These are phyloP conservation scores for Ectropis grisescens DNA, from an alignment of 1,140 invertebrate species.

Conservation along the genomic window DNA sequence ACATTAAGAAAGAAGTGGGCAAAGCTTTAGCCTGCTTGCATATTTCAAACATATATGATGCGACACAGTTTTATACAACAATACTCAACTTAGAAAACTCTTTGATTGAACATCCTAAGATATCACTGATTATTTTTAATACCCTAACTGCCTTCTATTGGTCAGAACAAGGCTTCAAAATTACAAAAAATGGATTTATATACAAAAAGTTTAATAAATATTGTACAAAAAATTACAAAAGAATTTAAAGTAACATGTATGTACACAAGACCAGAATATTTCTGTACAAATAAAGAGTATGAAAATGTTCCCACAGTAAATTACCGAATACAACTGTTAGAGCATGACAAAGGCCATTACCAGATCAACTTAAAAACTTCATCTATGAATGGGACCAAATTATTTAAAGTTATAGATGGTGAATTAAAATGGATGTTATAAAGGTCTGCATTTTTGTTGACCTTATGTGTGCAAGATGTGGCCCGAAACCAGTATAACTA, in stretches of 20 bases:
- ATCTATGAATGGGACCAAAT: not conserved
- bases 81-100: slow-evolving; percentile 46
- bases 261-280: slow-evolving; percentile 47
- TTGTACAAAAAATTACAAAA: slow-evolving; percentile 39
- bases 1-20: no score
- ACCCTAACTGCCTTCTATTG: slow-evolving; percentile 56
- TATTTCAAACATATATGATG: slow-evolving; percentile 36
- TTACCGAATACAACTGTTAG: slow-evolving; percentile 30
- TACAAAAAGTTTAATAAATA: slow-evolving; percentile 34
- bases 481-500: no score
- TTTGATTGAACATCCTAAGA: slow-evolving; percentile 30
- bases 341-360: not conserved
- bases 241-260: slow-evolving; percentile 38
- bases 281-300: slow-evolving; percentile 36
- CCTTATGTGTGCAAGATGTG: no score
- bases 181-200: slow-evolving; percentile 50
- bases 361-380: no score
- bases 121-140: slow-evolving; percentile 41
- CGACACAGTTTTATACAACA: slow-evolving; percentile 33
- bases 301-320: slow-evolving; percentile 33
- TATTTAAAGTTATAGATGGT: slow-evolving; percentile 21
- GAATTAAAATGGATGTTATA: slow-evolving; percentile 27
- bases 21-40: slow-evolving; percentile 16
- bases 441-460: no score
- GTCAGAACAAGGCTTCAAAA: slow-evolving; percentile 49